These are phyloP conservation scores for Falcunculus frontatus DNA, from an alignment of 2,113 vertebrate species.

Conservation along the genomic window DNA sequence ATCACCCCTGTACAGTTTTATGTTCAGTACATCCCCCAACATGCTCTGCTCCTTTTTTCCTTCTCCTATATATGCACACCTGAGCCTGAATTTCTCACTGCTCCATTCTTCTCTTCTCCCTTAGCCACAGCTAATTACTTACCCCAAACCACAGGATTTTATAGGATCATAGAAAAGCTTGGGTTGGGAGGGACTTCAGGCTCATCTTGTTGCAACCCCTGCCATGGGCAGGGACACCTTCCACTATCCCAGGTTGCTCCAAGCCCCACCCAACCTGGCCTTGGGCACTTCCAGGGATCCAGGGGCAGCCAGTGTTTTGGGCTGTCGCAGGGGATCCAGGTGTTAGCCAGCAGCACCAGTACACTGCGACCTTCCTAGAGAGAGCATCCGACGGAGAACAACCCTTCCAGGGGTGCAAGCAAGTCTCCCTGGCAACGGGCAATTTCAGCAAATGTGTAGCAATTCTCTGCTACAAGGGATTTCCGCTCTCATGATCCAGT, in stretches of 20 bases:
- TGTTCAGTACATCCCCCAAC: background rate
- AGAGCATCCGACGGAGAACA: too few species aligned
- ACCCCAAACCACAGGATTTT: background rate
- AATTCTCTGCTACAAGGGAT: too few species aligned
- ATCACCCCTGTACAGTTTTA: background rate
- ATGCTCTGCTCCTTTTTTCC: background rate
- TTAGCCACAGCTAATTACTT: background rate
- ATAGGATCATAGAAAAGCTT: background rate
- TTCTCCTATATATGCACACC: background rate
- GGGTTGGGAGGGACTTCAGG: background rate
- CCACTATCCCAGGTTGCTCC: background rate
- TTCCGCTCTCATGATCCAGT: too few species aligned
- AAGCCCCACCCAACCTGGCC: background rate
- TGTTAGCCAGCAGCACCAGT: too few species aligned
- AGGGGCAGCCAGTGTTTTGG: background rate
- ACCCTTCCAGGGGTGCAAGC: too few species aligned
- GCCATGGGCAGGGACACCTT: background rate
- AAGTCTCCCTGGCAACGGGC: too few species aligned
- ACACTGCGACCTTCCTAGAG: too few species aligned
- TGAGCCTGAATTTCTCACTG: background rate
- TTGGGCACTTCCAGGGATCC: background rate
- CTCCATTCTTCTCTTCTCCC: background rate
- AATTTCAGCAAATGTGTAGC: too few species aligned
- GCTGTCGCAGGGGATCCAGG: too few species aligned
- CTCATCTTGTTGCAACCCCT: rapidly evolving